Conservation (phyloP, 2,888 invertebrate species). For the Argyresthia goedartella region DNA sequence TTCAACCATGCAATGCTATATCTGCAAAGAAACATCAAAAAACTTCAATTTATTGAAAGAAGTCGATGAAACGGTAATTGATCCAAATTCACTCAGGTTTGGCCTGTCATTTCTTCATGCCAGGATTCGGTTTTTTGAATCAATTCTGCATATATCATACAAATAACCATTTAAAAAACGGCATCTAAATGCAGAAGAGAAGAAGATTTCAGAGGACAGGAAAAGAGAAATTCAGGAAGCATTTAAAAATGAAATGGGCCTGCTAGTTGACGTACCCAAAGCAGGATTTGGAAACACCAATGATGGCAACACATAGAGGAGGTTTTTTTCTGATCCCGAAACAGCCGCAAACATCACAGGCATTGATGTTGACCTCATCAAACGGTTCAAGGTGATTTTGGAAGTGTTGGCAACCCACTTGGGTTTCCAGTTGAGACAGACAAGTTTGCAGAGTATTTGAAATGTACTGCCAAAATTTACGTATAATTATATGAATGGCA, state of each 20-base stretch:
- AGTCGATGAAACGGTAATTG: background rate
- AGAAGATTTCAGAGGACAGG: slow-evolving; percentile 12
- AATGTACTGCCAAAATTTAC: slow-evolving; percentile 19
- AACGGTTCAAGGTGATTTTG: slow-evolving; percentile 19
- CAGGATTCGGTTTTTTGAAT: slow-evolving; percentile 15
- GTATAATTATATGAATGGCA: slow-evolving; percentile 22
- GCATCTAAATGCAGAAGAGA: slow-evolving; percentile 15
- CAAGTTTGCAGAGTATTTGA: slow-evolving; percentile 9
- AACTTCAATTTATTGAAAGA: slow-evolving; percentile 14
- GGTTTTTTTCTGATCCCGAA: slow-evolving; percentile 21
- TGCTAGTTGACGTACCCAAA: slow-evolving; percentile 26
- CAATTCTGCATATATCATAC: slow-evolving; percentile 14
- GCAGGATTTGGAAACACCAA: slow-evolving; percentile 18
- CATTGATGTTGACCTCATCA: slow-evolving; percentile 14
- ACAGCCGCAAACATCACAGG: slow-evolving; percentile 20
- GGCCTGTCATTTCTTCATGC: slow-evolving; percentile 25
- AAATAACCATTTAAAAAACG: slow-evolving; percentile 17
- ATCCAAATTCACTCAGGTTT: background rate
- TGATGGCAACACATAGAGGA: slow-evolving; percentile 17
- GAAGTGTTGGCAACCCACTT: slow-evolving; percentile 17
- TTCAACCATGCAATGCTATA: slow-evolving; percentile 4
- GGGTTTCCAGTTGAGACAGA: slow-evolving; percentile 8
- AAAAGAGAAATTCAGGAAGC: slow-evolving; percentile 14
- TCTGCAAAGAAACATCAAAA: slow-evolving; percentile 3
- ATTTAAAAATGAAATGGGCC: slow-evolving; percentile 17